Percentiles rank a stretch among this genome's conserved stretches.
These are phyloP conservation scores for Australoheros scitulus DNA, from an alignment of 2,113 vertebrate species.

Conservation along the genomic window DNA sequence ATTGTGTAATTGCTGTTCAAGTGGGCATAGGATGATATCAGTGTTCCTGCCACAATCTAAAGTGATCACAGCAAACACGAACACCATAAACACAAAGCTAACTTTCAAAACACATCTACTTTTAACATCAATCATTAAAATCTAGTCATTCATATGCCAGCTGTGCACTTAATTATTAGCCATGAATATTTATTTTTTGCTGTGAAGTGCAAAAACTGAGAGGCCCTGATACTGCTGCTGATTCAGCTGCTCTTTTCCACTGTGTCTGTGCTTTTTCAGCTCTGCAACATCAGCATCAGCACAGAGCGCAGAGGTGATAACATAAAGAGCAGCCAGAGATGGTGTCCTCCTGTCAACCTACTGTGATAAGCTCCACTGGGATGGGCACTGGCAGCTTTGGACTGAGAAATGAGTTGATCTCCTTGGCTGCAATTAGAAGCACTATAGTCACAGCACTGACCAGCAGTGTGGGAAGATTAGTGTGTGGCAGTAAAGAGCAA, in stretches of 20 bases:
- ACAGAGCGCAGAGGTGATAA: constrained; percentile 30
- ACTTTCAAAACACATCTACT: neutral
- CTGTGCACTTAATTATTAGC: constrained; percentile 61
- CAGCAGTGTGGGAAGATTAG: constrained; percentile 84
- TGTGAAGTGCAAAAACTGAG: constrained; percentile 49
- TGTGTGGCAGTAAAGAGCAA: constrained; percentile 82
- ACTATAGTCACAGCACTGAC: constrained; percentile 84
- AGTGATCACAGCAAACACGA: constrained; percentile 19
- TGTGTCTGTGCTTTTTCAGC: constrained; percentile 36
- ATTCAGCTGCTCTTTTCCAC: constrained; percentile 59
- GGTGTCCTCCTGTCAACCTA: constrained; percentile 65
- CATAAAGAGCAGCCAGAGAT: constrained; percentile 22
- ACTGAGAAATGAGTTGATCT: constrained; percentile 84
- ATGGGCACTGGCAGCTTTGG: constrained; percentile 86
- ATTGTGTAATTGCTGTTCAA: constrained; percentile 81
- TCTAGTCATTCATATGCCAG: constrained; percentile 34
- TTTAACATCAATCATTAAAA: constrained; percentile 39
- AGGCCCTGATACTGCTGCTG: constrained; percentile 32
- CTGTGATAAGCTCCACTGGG: constrained; percentile 92
- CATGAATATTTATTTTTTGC: constrained; percentile 35
- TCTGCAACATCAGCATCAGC: constrained; percentile 48
- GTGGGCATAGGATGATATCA: constrained; percentile 82
- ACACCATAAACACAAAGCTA: constrained; percentile 2
- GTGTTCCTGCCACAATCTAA: constrained; percentile 89
- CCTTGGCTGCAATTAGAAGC: constrained; percentile 85